Evolutionary conservation across 2,113 vertebrate species (phyloP).

Genomic region (Hippocampus comes): DNA sequence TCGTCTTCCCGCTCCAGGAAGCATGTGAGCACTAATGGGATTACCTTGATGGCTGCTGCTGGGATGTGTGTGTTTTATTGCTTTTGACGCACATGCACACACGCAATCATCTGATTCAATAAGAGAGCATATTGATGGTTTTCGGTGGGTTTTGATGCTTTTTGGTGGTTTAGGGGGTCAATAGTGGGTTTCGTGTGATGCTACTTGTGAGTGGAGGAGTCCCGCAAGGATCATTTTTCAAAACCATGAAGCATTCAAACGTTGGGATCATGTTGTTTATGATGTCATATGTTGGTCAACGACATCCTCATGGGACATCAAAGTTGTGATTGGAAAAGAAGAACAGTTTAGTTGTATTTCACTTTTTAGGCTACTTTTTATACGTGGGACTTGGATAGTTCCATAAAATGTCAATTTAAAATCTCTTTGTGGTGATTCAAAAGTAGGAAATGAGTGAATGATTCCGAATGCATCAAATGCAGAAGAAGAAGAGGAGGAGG

Average conservation of each 20-base stretch:
- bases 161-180: not conserved
- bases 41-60: not conserved
- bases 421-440: not conserved
- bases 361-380: not conserved
- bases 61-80: constrained; percentile 15
- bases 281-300: not conserved
- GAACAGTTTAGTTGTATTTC: no score
- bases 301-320: not conserved
- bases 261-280: not conserved
- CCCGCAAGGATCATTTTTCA: not conserved
- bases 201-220: not conserved
- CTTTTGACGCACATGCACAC: not conserved
- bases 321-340: not conserved
- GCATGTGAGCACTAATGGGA: not conserved
- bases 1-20: not conserved
- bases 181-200: not conserved
- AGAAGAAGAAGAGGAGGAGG: no score
- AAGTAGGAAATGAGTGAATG: not conserved
- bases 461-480: no score
- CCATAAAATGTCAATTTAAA: not conserved
- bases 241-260: not conserved
- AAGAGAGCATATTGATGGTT: not conserved
- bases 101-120: not conserved
- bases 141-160: not conserved
- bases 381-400: not conserved